Conservation (phyloP, 2,797 vertebrate genomes). For the Falco biarmicus region DNA sequence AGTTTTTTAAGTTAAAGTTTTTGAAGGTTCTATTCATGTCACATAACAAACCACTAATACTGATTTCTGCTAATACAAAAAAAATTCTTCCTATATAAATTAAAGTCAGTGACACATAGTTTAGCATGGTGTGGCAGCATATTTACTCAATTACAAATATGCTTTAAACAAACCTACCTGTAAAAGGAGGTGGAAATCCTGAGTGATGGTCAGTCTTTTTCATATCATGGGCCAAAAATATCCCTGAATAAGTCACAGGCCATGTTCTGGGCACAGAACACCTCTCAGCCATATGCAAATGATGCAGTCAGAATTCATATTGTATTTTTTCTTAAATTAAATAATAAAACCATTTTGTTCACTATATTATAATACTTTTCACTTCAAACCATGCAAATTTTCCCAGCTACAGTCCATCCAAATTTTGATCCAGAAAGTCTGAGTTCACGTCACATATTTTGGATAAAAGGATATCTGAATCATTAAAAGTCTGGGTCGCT, state of each 20-base stretch:
- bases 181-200: background rate
- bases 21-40: background rate
- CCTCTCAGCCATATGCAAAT: background rate
- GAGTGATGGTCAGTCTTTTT: background rate
- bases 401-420: background rate
- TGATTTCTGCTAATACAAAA: slow-evolving; percentile 24
- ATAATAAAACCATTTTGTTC: background rate
- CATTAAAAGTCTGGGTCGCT: background rate
- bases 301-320: rapidly evolving
- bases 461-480: background rate
- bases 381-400: background rate
- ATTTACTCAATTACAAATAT: background rate
- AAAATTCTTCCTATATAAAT: background rate
- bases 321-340: background rate
- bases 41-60: background rate
- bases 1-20: background rate
- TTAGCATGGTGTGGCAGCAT: background rate
- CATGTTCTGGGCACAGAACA: background rate
- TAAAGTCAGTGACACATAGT: background rate
- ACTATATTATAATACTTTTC: background rate
- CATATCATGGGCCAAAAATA: background rate
- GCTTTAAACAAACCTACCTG: background rate
- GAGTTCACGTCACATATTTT: background rate
- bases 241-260: background rate
- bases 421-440: background rate